Conservation (phyloP, 1,140 invertebrate species). For the Pseudomyrmex dendroicus region DNA sequence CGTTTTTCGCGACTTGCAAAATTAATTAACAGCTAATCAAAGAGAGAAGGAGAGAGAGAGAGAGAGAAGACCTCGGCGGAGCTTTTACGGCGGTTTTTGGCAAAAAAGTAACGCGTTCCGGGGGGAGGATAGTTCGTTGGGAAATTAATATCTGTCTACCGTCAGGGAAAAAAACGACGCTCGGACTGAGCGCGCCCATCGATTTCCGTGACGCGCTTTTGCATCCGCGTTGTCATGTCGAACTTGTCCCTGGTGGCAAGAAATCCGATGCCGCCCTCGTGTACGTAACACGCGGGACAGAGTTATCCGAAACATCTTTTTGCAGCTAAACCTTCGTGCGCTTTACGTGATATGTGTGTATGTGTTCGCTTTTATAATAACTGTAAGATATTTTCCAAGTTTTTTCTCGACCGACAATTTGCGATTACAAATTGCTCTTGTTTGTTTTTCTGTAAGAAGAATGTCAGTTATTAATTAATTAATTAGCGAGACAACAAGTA, state of each 20-base stretch:
- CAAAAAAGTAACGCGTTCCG: neutral
- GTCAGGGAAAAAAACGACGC: constrained; percentile 31
- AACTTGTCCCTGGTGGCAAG: constrained; percentile 39
- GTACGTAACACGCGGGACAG: constrained; percentile 37
- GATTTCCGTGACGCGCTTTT: constrained; percentile 49
- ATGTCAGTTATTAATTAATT: too few relatives aligned
- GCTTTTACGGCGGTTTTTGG: neutral
- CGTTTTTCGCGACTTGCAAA: constrained; percentile 27
- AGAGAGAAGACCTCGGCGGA: too few relatives aligned
- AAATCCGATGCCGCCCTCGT: constrained; percentile 38
- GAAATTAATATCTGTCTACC: constrained; percentile 55
- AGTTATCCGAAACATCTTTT: constrained; percentile 33
- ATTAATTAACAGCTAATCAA: constrained; percentile 58
- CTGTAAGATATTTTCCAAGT: constrained; percentile 18
- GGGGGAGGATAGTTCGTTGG: constrained; percentile 17
- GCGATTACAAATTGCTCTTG: too few relatives aligned
- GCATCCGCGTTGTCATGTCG: constrained; percentile 44
- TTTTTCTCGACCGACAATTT: neutral
- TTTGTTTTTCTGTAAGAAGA: neutral
- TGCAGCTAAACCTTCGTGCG: constrained; percentile 1
- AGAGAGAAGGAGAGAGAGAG: neutral
- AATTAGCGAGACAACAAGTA: too few relatives aligned
- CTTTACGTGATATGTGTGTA: neutral
- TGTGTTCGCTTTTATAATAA: neutral
- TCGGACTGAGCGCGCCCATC: constrained; percentile 37